These are phyloP conservation scores for Solenopsis invicta DNA, from an alignment of 1,140 invertebrate genomes.

Conservation along the genomic window DNA sequence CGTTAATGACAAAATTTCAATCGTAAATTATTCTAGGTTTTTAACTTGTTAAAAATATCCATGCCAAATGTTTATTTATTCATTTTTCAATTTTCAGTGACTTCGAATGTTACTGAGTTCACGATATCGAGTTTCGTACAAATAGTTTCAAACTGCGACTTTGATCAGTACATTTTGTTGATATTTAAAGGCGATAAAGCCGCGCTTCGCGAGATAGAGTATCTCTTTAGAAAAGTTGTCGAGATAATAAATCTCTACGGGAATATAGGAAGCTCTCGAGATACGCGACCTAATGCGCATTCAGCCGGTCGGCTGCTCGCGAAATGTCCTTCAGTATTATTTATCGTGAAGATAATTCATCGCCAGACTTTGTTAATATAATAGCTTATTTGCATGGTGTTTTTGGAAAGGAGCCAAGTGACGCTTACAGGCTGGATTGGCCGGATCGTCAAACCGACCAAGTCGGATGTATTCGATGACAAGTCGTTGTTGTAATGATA, in stretches of 20 bases:
- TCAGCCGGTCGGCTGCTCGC: constrained; percentile 52
- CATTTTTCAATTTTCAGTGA: neutral
- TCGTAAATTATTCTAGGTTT: neutral
- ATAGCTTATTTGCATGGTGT: constrained; percentile 63
- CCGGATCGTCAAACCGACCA: constrained; percentile 11
- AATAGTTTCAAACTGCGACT: constrained; percentile 25
- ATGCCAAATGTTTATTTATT: neutral
- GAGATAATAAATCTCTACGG: constrained; percentile 55
- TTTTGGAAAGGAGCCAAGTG: constrained; percentile 55
- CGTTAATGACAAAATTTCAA: neutral
- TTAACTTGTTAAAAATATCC: neutral
- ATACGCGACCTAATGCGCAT: constrained; percentile 59
- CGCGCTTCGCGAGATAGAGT: constrained; percentile 43
- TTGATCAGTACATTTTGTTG: constrained; percentile 29
- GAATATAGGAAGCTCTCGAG: constrained; percentile 45
- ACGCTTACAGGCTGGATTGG: neutral
- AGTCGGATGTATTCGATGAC: constrained; percentile 17
- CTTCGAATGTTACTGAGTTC: neutral
- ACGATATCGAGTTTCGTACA: neutral
- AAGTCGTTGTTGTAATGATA: neutral
- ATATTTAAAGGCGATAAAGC: constrained; percentile 14
- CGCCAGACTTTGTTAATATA: constrained; percentile 65
- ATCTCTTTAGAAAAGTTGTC: constrained; percentile 55
- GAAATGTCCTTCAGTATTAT: constrained; percentile 63
- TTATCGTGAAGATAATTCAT: constrained; percentile 57